Evolutionary conservation across 2,888 invertebrate species (phyloP).

Genomic region (Geophilus truncorum): DNA sequence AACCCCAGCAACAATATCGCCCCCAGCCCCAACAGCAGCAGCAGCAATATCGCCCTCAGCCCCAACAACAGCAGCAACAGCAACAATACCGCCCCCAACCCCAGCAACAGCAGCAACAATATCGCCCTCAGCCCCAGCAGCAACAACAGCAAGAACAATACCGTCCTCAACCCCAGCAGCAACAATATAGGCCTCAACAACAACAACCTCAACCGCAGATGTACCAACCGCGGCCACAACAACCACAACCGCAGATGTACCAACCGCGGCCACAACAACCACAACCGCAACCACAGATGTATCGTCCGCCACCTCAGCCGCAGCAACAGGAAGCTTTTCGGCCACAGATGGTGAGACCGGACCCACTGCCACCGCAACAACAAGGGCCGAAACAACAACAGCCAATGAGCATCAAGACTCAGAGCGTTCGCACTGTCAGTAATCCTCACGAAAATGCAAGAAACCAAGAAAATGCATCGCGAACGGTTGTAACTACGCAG

Average conservation of each 20-base stretch:
- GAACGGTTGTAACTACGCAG: constrained; percentile 8
- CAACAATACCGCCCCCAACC: not conserved
- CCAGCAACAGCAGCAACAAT: constrained; percentile 9
- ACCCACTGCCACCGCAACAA: constrained; percentile 29
- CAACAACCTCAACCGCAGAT: not conserved
- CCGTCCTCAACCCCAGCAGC: constrained; percentile 40
- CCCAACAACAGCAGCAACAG: not conserved
- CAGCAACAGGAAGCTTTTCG: constrained; percentile 39
- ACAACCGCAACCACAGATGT: constrained; percentile 29
- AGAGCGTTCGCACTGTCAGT: constrained; percentile 27
- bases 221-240: constrained; percentile 53
- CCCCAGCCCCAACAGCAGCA: constrained; percentile 55
- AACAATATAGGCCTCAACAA: constrained; percentile 34
- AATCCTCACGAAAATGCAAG: constrained; percentile 1
- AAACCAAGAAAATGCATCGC: not conserved
- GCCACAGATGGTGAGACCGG: constrained; percentile 35
- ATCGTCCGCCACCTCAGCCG: constrained; percentile 56
- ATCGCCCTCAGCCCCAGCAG: constrained; percentile 53
- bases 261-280: constrained; percentile 34
- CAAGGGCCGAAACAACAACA: not conserved
- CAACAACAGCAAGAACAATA: constrained; percentile 49
- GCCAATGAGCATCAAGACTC: constrained; percentile 18
- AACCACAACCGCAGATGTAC: constrained; percentile 41
- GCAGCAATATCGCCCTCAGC: no score
- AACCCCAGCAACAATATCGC: constrained; percentile 31